Evolutionary conservation across 1,140 invertebrate species (phyloP), one percentile per base, ranked within the genome.

Genomic region (Brachystomella parvula): DNA sequence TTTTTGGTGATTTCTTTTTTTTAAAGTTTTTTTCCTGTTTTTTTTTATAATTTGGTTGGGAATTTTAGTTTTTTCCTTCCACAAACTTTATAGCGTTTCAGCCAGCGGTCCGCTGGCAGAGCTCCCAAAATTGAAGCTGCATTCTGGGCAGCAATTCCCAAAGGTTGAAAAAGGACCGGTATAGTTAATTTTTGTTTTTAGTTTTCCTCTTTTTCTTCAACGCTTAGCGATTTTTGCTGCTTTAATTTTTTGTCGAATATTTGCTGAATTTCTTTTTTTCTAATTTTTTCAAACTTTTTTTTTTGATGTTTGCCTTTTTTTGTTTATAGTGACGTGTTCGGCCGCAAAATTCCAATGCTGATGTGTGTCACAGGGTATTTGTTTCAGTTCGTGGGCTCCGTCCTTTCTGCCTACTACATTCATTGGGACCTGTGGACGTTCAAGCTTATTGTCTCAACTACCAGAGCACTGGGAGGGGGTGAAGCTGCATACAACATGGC

Each of bases 401-500:
- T 53, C 6, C 21, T 53, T 6, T 53, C 49, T 53, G 49, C 49
- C 21, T 9, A 9, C 21, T 15, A 17, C 9, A 12, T 24, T 24
- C 6, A 12, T 6, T 53, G 49, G 49, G 49, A 53, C 21, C 24
- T 53, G 21, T 53, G 49, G 49, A 53, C 49, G 6, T 53, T 53
- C 21, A 53, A 53, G 21, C 24, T 53, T 24, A 53, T 53, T 24
- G 12, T 53, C 6, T 53, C 49, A 15, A 53, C 49, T 6, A 53
- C 49, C 15, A 9, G 49, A 26, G 49, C 49, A 12, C 12, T 53
- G 12, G 49, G 49, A 6, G 49, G 49, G 6, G 49, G 49, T 6
- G 49, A 53, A 53, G 49, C 49, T 12, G 49, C 49, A 3, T 53
- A 53, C 49, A 53, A 53, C 49, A 53, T 53, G 49, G 49, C 9